Evolutionary conservation across 2,888 invertebrate genomes (phyloP).

Genomic region (Bhutanitis thaidina): DNA sequence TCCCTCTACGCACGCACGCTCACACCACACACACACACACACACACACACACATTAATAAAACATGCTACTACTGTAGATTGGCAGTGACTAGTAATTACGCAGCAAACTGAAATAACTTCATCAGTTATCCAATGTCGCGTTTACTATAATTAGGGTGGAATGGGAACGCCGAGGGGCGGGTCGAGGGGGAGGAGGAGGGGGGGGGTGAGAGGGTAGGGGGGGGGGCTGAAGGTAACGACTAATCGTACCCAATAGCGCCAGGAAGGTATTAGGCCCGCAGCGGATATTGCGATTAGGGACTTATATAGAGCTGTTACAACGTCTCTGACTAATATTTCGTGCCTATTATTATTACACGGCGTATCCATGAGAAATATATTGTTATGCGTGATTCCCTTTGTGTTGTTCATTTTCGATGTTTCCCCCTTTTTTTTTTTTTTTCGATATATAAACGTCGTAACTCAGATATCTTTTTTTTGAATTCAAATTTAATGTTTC

Average conservation of each 20-base stretch:
- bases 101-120: background rate
- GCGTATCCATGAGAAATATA: background rate
- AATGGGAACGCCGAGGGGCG: background rate
- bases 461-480: no score
- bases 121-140: background rate
- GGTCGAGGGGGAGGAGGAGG: no score
- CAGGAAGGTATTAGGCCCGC: conserved; percentile 23
- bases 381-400: background rate
- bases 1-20: no score
- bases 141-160: conserved; percentile 2
- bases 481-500: no score
- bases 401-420: no score
- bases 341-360: background rate
- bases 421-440: no score
- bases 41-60: background rate
- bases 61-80: background rate
- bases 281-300: conserved; percentile 21
- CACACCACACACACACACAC: background rate
- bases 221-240: background rate
- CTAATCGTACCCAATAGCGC: conserved; percentile 11
- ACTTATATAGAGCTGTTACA: conserved; percentile 24
- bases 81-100: background rate
- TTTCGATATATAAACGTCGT: no score
- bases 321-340: conserved; percentile 1
- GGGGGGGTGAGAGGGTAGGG: no score